Base-by-base conservation (phyloP, 1,140 invertebrate genomes). In the Zophobas atratus region DNA sequence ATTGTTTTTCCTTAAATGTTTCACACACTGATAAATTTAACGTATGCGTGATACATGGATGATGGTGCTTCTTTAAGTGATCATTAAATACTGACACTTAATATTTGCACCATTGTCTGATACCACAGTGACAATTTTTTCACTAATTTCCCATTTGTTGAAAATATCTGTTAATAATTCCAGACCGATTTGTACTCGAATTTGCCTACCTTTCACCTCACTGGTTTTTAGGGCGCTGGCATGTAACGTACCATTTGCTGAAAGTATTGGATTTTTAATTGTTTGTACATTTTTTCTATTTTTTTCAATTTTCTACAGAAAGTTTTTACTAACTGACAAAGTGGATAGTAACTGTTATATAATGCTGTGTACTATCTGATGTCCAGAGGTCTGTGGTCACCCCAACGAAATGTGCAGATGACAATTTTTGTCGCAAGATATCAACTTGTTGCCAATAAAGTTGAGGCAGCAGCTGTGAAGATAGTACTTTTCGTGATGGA, bases 41-140 rank as follows among this genome's bases (percentile, higher is more conserved):
- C 6, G 81, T 82, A 51, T 83, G 79, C 1, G 81, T 78, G 8
- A 82, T 78, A 86, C 87, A 86, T 91, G 91, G 78, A 36, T 81
- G 81, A 67, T 82, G 80, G 51, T 77, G 80, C 89, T 91, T 38
- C 33, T 46, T 41, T 46, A 70, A 46, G 67, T 57, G 20, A 1
- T 74, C 76, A 39, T 36, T 51, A 46, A 77, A 53, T 34, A 55
- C 75, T 20, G 20, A 63, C 5, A 70, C 35, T 76, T 76, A 38
- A 46, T 76, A 36, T 76, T 76, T 51, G 60, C 60, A 53, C 63
- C 60, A 51, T 76, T 70, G 46, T 76, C 75, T 71, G 75, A 76
- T 6, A 76, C 63, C 20, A 76, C 75, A 48, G 63, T 76, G 3
- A 71, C 75, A n/a, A 76, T 49, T 56, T 76, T 76, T 6, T 71